Evolutionary conservation across 2,797 vertebrate genomes (phyloP).

Genomic region (Spinus pinus): DNA sequence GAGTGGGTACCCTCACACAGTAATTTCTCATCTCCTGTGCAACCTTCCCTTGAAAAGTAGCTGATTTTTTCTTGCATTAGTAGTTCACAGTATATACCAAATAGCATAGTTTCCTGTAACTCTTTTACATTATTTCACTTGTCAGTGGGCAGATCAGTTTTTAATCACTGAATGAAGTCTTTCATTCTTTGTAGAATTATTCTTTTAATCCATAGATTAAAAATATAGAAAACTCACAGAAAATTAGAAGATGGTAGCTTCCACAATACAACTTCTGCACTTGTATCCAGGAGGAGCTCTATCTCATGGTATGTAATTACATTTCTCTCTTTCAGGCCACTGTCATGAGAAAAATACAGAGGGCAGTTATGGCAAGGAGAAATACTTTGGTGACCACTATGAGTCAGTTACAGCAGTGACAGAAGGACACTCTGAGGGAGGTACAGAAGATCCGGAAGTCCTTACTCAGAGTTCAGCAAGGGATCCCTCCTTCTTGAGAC

Average conservation of each 20-base stretch:
- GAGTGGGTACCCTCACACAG: not conserved
- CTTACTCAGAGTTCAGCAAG: conserved; percentile 56
- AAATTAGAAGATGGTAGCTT: not conserved
- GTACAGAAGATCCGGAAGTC: conserved; percentile 35
- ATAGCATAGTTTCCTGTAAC: not conserved
- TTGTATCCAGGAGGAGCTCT: not conserved
- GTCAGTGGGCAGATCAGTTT: not conserved
- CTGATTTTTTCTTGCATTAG: not conserved
- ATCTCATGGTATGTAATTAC: not conserved
- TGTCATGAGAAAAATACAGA: conserved; percentile 71
- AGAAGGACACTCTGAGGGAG: conserved; percentile 44
- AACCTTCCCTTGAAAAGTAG: not conserved
- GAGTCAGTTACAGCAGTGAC: conserved; percentile 48
- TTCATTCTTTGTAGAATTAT: not conserved
- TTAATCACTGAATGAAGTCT: not conserved
- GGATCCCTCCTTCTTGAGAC: conserved; percentile 65
- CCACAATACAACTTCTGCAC: not conserved
- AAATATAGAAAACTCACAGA: not conserved
- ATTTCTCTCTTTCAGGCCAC: conserved; percentile 71
- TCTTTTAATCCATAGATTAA: not conserved
- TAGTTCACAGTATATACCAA: not conserved
- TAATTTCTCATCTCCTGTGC: not conserved
- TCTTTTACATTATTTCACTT: not conserved
- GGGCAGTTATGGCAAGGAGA: conserved; percentile 68
- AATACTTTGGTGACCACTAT: conserved; percentile 70